Percentiles rank a stretch among this genome's conserved stretches.
phyloP scores from a whole-genome alignment of 2,888 invertebrate genomes.

The Leptogaster cylindrica region DNA sequence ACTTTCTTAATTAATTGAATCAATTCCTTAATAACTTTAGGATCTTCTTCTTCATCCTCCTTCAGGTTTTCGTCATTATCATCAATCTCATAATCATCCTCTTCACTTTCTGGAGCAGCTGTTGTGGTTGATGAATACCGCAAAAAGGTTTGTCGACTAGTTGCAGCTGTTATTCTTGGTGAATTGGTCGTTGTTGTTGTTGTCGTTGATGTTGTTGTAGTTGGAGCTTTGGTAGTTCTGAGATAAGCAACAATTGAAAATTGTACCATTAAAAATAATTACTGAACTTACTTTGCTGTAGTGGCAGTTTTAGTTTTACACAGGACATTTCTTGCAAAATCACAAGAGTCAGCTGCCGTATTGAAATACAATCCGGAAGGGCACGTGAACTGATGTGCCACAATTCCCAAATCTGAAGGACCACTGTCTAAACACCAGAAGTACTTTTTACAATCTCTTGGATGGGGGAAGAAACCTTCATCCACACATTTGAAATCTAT shows the following conservation, averaged over 20 bases:
- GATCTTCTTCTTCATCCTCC: conserved; percentile 63
- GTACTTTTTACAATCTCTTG: conserved; percentile 91
- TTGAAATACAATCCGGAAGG: conserved; percentile 91
- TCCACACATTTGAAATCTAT: conserved; percentile 90
- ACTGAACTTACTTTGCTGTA: conserved; percentile 54
- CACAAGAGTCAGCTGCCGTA: conserved; percentile 89
- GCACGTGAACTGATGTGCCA: conserved; percentile 91
- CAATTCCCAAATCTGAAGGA: conserved; percentile 85
- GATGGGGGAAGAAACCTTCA: conserved; percentile 91
- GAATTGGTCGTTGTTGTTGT: conserved; percentile 57
- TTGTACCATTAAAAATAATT: neutral
- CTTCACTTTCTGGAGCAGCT: conserved; percentile 58
- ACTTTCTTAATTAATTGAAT: conserved; percentile 85
- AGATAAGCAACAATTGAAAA: neutral
- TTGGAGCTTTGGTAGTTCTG: conserved; percentile 63
- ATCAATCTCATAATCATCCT: conserved; percentile 62
- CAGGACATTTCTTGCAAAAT: conserved; percentile 86
- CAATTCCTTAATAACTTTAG: conserved; percentile 77
- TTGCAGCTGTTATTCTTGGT: conserved; percentile 59
- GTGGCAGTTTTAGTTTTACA: conserved; percentile 70
- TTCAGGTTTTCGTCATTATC: conserved; percentile 64
- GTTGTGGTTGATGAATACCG: conserved; percentile 61
- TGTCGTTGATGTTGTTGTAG: conserved; percentile 61
- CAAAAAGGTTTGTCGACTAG: conserved; percentile 59
- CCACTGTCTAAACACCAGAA: conserved; percentile 93